Evolutionary conservation across 1,140 invertebrate genomes (phyloP).

Genomic region (Mycetomoellerius zeteki): DNA sequence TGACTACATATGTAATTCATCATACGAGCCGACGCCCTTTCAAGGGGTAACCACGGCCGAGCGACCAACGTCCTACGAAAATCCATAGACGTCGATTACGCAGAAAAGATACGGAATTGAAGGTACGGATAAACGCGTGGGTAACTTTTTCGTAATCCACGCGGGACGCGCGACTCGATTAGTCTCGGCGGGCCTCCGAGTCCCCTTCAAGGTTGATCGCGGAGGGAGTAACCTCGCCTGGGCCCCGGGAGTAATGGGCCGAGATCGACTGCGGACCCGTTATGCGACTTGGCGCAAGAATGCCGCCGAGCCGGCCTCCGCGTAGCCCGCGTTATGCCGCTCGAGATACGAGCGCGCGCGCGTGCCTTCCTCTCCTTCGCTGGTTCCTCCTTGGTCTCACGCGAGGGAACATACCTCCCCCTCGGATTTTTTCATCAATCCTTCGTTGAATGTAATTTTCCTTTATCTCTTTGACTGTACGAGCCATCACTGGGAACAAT

Average conservation of each 20-base stretch:
- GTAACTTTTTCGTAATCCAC: constrained; percentile 36
- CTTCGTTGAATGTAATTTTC: neutral
- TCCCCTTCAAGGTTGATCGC: constrained; percentile 67
- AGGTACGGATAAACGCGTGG: constrained; percentile 1
- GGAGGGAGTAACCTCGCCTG: constrained; percentile 63
- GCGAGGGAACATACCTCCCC: neutral
- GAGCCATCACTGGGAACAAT: neutral
- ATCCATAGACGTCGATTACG: neutral
- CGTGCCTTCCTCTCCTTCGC: constrained; percentile 44
- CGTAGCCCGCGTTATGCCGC: constrained; percentile 66
- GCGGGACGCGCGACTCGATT: constrained; percentile 43
- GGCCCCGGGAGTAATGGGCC: constrained; percentile 65
- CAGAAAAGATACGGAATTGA: constrained; percentile 18
- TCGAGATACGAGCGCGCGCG: constrained; percentile 65
- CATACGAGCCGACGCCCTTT: constrained; percentile 35
- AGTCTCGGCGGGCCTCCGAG: constrained; percentile 30
- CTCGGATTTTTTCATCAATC: neutral
- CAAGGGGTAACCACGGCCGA: neutral
- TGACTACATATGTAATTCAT: neutral
- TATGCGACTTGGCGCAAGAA: constrained; percentile 75
- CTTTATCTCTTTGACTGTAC: neutral
- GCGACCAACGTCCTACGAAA: constrained; percentile 2
- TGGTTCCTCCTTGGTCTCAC: constrained; percentile 1
- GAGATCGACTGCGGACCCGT: constrained; percentile 73
- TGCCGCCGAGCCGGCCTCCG: constrained; percentile 73